Evolutionary conservation across 2,797 vertebrate species (phyloP).

Genomic region (Syngnathus rostellatus): DNA sequence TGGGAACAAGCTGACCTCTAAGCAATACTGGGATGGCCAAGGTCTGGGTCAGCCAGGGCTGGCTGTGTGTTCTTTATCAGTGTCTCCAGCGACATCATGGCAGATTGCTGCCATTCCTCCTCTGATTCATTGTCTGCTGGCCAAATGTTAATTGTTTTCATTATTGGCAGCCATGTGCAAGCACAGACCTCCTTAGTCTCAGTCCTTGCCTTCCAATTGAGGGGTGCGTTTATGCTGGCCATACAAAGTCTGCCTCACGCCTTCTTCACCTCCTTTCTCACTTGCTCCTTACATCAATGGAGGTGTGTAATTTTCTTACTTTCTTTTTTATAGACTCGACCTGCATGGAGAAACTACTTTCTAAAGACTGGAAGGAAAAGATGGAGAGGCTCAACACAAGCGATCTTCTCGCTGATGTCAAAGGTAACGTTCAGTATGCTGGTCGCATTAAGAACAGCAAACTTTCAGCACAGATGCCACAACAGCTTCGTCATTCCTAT

Average conservation of each 20-base stretch:
- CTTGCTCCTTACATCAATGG: conserved; percentile 35
- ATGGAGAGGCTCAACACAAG: conserved; percentile 93
- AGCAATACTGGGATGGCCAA: conserved; percentile 53
- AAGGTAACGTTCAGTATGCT: conserved; percentile 71
- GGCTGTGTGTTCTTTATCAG: conserved; percentile 77
- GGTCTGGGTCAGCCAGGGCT: conserved; percentile 67
- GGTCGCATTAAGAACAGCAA: conserved; percentile 1
- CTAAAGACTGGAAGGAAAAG: conserved; percentile 97
- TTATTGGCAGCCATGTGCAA: conserved; percentile 64
- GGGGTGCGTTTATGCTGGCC: conserved; percentile 64
- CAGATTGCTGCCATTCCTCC: conserved; percentile 84
- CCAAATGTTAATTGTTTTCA: conserved; percentile 95
- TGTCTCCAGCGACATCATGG: conserved; percentile 60
- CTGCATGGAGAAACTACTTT: conserved; percentile 92
- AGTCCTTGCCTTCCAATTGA: conserved; percentile 69
- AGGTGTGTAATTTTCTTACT: conserved; percentile 19
- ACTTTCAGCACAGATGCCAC: conserved; percentile 19
- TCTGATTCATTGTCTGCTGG: conserved; percentile 84
- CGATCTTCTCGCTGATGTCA: conserved; percentile 91
- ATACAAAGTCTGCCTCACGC: conserved; percentile 53
- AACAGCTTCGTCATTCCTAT: conserved; percentile 43
- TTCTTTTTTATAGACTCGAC: conserved; percentile 72
- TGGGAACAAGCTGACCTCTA: conserved; percentile 77
- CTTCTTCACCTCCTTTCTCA: conserved; percentile 45
- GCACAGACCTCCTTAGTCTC: conserved; percentile 60